Evolutionary conservation across 2,888 invertebrate genomes (phyloP).

Genomic region (Trichogramma evanescens): DNA sequence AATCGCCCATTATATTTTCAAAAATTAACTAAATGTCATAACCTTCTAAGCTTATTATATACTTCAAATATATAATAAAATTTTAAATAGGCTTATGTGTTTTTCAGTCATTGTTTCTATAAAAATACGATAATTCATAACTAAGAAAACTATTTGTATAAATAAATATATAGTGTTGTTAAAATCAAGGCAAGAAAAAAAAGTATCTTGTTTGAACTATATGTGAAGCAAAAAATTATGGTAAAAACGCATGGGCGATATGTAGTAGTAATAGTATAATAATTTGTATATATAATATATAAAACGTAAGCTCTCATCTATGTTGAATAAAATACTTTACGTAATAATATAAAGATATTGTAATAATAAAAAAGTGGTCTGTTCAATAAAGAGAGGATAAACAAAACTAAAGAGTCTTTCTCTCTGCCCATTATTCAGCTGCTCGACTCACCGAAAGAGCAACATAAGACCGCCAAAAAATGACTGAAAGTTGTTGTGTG

Average conservation of each 20-base stretch:
- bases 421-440: slow-evolving; percentile 27
- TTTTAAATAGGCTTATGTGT: slow-evolving; percentile 10
- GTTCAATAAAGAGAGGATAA: too few relatives aligned
- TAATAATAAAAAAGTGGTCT: too few relatives aligned
- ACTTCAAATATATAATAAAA: slow-evolving; percentile 1
- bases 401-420: too few relatives aligned
- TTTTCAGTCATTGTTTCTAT: slow-evolving; percentile 10
- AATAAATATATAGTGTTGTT: not conserved
- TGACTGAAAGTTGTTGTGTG: slow-evolving; percentile 93
- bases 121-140: not conserved
- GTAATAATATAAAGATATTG: not conserved
- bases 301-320: slow-evolving; percentile 17
- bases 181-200: not conserved
- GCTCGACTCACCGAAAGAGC: slow-evolving; percentile 77
- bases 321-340: slow-evolving; percentile 9
- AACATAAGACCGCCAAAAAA: slow-evolving; percentile 87
- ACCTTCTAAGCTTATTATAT: slow-evolving; percentile 14
- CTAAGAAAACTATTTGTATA: not conserved
- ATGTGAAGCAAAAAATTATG: not conserved
- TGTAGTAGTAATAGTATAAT: not conserved
- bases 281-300: slow-evolving; percentile 6
- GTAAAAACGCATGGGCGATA: slow-evolving; percentile 11
- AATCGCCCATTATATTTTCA: slow-evolving; percentile 14
- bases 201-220: slow-evolving; percentile 1
- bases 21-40: slow-evolving; percentile 12